Percentiles rank a stretch among this genome's conserved stretches.
phyloP scores from a whole-genome alignment of 2,888 invertebrate species.

The Drosophila rellima region DNA sequence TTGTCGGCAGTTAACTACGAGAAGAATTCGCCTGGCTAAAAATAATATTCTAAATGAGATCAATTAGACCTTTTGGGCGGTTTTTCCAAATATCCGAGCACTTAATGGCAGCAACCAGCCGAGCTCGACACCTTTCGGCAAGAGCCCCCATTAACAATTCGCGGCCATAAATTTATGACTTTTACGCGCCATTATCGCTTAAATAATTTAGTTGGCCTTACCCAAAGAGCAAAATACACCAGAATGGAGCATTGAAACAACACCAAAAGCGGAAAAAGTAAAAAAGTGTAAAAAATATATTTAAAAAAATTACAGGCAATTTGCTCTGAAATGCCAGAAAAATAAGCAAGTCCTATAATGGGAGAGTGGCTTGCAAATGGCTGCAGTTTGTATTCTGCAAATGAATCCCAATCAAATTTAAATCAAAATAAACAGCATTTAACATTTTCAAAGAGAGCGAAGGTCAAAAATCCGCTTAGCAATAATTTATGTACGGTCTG shows the following conservation, averaged over 20 bases:
- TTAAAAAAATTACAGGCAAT: constrained; percentile 58
- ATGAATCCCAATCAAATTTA: constrained; percentile 69
- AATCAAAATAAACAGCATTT: constrained; percentile 47
- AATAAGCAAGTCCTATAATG: constrained; percentile 21
- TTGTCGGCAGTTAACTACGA: constrained; percentile 4
- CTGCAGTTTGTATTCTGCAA: constrained; percentile 47
- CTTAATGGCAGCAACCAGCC: constrained; percentile 46
- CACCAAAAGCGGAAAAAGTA: constrained; percentile 15
- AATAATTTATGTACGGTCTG: constrained; percentile 16
- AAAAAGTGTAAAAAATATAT: constrained; percentile 7
- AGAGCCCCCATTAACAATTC: constrained; percentile 31
- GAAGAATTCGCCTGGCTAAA: neutral
- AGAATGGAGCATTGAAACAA: constrained; percentile 24
- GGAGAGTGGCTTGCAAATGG: constrained; percentile 20
- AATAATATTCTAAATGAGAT: constrained; percentile 40
- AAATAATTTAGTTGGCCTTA: constrained; percentile 68
- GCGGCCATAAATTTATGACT: constrained; percentile 62
- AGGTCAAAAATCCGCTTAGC: constrained; percentile 25
- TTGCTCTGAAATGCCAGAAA: constrained; percentile 30
- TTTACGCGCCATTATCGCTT: constrained; percentile 73
- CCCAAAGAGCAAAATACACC: constrained; percentile 31
- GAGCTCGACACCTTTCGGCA: constrained; percentile 38
- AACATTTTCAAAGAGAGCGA: constrained; percentile 3
- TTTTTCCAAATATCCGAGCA: constrained; percentile 41
- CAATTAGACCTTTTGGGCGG: constrained; percentile 38